Evolutionary conservation across 1,140 invertebrate genomes (phyloP).

Genomic region (Nautilus pompilius): DNA sequence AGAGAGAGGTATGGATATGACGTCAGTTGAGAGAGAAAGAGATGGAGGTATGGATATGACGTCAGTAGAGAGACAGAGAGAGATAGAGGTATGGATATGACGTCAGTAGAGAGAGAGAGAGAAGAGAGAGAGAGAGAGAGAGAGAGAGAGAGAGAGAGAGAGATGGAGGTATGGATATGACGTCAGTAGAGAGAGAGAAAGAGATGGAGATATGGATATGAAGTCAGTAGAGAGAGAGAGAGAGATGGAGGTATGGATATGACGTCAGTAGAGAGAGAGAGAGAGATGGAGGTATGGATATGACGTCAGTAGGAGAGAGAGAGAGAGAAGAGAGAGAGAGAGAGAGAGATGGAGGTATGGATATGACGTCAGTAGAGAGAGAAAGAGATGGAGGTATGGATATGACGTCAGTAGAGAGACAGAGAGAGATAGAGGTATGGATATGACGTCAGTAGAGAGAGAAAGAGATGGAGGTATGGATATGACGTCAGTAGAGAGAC

Average conservation of each 20-base stretch:
- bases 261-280: not conserved
- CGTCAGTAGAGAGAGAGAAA: not conserved
- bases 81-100: not conserved
- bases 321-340: not conserved
- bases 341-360: not conserved
- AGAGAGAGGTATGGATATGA: not conserved
- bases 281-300: not conserved
- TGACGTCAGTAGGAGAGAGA: not conserved
- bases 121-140: not conserved
- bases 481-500: not conserved
- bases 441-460: too few relatives aligned
- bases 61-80: not conserved
- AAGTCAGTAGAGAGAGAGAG: not conserved
- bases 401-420: not conserved
- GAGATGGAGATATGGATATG: not conserved
- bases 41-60: not conserved
- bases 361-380: not conserved
- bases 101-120: not conserved
- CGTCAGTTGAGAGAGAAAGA: not conserved
- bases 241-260: not conserved
- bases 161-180: not conserved
- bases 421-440: too few relatives aligned
- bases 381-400: not conserved
- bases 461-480: too few relatives aligned
- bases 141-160: not conserved